Percentiles rank a stretch among this genome's conserved stretches.
Conservation (phyloP, 2,113 vertebrate genomes). For the Periophthalmodon schlosseri region DNA sequence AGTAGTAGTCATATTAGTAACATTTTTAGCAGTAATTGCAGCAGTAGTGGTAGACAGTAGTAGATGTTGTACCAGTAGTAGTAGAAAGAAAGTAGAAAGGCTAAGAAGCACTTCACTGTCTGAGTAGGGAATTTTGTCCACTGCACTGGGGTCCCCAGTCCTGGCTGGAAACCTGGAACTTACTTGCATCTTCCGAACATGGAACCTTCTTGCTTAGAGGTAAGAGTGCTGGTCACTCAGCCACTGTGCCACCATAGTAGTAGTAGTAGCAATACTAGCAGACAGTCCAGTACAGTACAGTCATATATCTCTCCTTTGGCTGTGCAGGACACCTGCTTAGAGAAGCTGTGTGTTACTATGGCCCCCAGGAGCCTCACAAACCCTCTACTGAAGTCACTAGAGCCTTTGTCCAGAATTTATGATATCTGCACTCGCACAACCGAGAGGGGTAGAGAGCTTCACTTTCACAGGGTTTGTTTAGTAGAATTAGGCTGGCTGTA, state of each 20-base stretch:
- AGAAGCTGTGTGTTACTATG: not conserved
- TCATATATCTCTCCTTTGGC: not conserved
- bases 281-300: constrained; percentile 1
- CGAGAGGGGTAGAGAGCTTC: not conserved
- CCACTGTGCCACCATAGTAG: not conserved
- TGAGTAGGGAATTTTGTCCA: too few species aligned
- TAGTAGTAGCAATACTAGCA: not conserved
- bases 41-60: too few species aligned
- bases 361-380: constrained; percentile 5
- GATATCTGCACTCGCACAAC: not conserved
- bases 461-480: not conserved
- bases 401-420: not conserved
- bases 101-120: too few species aligned
- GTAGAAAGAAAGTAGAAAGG: too few species aligned
- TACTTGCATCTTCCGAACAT: not conserved
- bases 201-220: not conserved
- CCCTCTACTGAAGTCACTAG: not conserved
- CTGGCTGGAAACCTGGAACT: too few species aligned
- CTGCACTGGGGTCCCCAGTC: too few species aligned
- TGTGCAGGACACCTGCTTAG: constrained; percentile 1
- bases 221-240: not conserved
- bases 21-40: too few species aligned
- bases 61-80: too few species aligned
- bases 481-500: too few species aligned
- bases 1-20: too few species aligned